Evolutionary conservation across 2,888 invertebrate species (phyloP), one percentile per base, ranked within the genome.

Genomic region (Girardia tigrina): DNA sequence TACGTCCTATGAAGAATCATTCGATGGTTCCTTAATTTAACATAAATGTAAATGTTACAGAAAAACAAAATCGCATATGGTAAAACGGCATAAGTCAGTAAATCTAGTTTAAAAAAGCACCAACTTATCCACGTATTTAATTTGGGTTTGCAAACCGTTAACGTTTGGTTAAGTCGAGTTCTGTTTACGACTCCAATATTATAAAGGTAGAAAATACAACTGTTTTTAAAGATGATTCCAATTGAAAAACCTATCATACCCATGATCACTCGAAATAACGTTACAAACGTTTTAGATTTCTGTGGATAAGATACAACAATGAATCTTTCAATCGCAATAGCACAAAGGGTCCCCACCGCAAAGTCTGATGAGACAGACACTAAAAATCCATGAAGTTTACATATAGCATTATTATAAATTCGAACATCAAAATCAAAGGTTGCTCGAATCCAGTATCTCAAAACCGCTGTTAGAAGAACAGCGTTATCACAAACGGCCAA

Each of bases 311-410:
- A 56, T 4, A 77, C 77, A 20, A 77, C 42, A 14, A 77, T 20
- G 56, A 77, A 77, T n/a, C 77, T 29, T 42, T 77, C 77, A 27
- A 77, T 29, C 16, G 76, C 77, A 20, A 77, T 77, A 2, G 28
- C 36, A 28, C 77, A 77, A 29, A 77, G 29, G 20, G 70, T 72
- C 14, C 70, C 42, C 14, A 76, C 77, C 1, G 77, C 77, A 8
- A 77, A 71, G 29, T 77, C 77, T 16, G 76, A 72, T 29, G 71
- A 71, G 26, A 72, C 26, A 8, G 77, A 42, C 0, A 72, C 77
- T 1, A 42, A 26, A 42, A 56, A 56, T 1, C 27, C 42, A 23
- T 71, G 77, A 29, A 23, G 26, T 42, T 72, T 71, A 28, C 77
- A 77, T 42, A 29, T 20, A 42, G 77, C 26, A 2, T 28, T 26